A percentile compares a stretch with the other conserved stretches of the same genome.
Conservation (phyloP, 2,113 vertebrate genomes). For the Paradoxurus hermaphroditus region DNA sequence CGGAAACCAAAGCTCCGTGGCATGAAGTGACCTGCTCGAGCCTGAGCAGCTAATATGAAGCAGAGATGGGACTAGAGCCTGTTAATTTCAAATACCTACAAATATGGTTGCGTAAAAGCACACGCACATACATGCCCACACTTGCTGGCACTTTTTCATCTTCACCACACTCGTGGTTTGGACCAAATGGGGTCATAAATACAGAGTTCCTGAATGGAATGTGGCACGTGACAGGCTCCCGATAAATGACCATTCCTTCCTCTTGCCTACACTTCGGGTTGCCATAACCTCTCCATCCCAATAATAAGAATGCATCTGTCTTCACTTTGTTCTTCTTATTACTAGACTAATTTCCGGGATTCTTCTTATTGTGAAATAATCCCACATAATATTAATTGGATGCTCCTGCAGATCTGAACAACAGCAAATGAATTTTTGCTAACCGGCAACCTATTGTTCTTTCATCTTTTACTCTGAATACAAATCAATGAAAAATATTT, state of each 20-base stretch:
- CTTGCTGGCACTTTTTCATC: not conserved
- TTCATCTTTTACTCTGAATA: constrained; percentile 36
- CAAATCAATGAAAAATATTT: not conserved
- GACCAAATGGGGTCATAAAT: not conserved
- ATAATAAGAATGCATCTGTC: not conserved
- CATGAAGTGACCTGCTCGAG: not conserved
- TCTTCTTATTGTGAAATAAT: constrained; percentile 36
- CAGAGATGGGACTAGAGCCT: not conserved
- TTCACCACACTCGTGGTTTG: not conserved
- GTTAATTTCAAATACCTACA: constrained; percentile 16
- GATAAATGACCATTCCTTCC: not conserved
- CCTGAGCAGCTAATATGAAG: not conserved
- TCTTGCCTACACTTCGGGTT: not conserved
- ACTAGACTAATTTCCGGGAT: constrained; percentile 1
- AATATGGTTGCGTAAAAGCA: not conserved
- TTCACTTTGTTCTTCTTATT: not conserved
- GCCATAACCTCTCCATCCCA: not conserved
- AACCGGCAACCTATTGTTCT: not conserved
- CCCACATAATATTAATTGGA: constrained; percentile 37
- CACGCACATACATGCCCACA: not conserved
- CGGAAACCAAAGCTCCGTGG: not conserved
- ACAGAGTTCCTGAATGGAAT: not conserved
- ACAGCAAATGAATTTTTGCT: constrained; percentile 34
- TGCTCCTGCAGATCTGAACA: constrained; percentile 32
- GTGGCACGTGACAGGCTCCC: not conserved